Base-by-base conservation (phyloP, 1,140 invertebrate species). In the Drosophila nigromelanica region DNA sequence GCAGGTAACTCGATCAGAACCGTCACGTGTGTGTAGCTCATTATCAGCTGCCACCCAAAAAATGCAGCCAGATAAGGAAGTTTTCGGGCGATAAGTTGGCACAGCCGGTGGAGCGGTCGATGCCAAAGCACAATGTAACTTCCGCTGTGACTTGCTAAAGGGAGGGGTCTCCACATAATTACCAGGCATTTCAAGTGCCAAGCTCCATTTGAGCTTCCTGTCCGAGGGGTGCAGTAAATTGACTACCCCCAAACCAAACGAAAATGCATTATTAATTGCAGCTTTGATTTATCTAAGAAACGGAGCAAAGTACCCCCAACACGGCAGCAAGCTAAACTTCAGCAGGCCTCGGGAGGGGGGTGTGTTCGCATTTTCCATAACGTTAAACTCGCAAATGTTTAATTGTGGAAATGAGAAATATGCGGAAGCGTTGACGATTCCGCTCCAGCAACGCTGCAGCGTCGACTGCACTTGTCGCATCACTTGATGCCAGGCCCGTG, bases 371-470 rank as follows among this genome's bases (percentile, higher is more conserved):
- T 78, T 82, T 81, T 77, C 71, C 79, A 71, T 75, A 75, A 78
- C 61, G 75, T 81, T 81, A 77, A 69, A 76, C 83, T 73, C 66
- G 51, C 79, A 77, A 67, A 89, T 89, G 83, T 89, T 89, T 89
- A 89, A 89, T 89, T 89, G 83, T 89, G 83, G 83, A 89, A 89
- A 89, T 89, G 83, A 89, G 85, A 89, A 89, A 89, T 89, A 89
- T 89, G 83, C 83, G 83, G 83, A 89, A 89, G 80, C 83, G 83
- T 89, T 80, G 85, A 83, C 83, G 76, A 89, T 89, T 89, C 79
- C 85, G 83, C 79, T 89, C 63, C 68, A 76, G 67, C 73, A 71
- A 71, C 59, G 73, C 27, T 71, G 39, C 78, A 76, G 76, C 75
- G 68, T 60, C 76, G 66, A 48, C 78, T 87, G 82, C 85, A 89